Evolutionary conservation across 2,888 invertebrate genomes (phyloP).

Genomic region (Cylindroiulus punctatus): DNA sequence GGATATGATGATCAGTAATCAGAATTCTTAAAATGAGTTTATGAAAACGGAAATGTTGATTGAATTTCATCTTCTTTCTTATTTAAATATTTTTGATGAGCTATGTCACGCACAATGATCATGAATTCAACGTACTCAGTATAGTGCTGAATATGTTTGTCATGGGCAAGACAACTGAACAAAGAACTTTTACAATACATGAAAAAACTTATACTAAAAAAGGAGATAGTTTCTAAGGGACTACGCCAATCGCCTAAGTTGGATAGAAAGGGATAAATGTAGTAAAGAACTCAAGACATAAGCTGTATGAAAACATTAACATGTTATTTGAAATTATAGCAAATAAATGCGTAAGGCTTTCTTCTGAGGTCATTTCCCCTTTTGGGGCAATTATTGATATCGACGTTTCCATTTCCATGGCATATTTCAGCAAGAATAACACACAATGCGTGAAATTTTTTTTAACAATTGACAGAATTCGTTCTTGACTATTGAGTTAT

Average conservation of each 20-base stretch:
- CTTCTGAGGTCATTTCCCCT: not conserved
- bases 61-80: not conserved
- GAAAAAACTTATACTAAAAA: not conserved
- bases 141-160: not conserved
- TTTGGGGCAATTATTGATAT: not conserved
- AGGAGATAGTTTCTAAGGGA: too few relatives aligned
- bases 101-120: not conserved
- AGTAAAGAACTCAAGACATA: too few relatives aligned
- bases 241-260: too few relatives aligned
- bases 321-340: not conserved
- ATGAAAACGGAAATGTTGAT: not conserved
- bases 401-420: not conserved
- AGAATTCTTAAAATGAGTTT: not conserved
- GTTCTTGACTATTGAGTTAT: not conserved
- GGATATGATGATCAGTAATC: not conserved
- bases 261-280: too few relatives aligned
- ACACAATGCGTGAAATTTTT: not conserved
- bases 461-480: constrained; percentile 9
- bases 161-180: not conserved
- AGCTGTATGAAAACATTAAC: too few relatives aligned
- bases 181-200: not conserved
- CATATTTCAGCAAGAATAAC: not conserved
- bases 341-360: not conserved
- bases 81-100: constrained; percentile 30
- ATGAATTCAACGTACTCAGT: not conserved